Base-by-base conservation (phyloP, 2,888 invertebrate species). In the Aplocera efformata region DNA sequence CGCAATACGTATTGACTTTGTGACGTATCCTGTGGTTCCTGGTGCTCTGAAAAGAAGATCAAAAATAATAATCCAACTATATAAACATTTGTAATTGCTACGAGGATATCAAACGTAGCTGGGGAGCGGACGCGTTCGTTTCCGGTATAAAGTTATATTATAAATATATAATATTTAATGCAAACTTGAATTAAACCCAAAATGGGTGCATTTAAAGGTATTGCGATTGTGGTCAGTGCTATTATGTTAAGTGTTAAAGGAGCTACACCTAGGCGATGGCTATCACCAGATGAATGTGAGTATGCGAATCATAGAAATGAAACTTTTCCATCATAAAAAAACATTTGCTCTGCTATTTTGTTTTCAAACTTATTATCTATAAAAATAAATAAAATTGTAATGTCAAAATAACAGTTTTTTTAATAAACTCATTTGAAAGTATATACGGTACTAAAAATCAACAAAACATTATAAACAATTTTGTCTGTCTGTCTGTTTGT, bases 61-160 rank as follows among this genome's bases (percentile, higher is more conserved):
- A 2, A 29, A 26, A 27, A 24, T 42, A 32, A 33, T 42, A 26
- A 42, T 29, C 31, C 13, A 23, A 34, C 22, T 45, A 59, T 67
- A 67, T 40, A 65, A 60, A 50, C 53, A 48, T 51, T 64, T 44
- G 54, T 42, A 33, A 24, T 32, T 41, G 43, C 43, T 26, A 45
- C 56, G 39, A 56, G 51, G 58, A 53, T 59, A 56, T 56, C 56
- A 59, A 50, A 58, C 51, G 44, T 53, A 33, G 6, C 36, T 32
- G 51, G 40, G 42, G 21, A 41, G 34, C 47, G 45, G 45, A 35
- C 39, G 54, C 55, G 48, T 39, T 28, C 53, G 53, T 50, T 42
- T 45, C 48, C 42, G 27, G 24, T 9, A 30, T 10, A 32, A 17
- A 30, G n/a, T n/a, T n/a, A n/a, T n/a, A n/a, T n/a, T n/a, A n/a